Evolutionary conservation across 2,797 vertebrate species (phyloP).

Genomic region (Cyclopterus lumpus): DNA sequence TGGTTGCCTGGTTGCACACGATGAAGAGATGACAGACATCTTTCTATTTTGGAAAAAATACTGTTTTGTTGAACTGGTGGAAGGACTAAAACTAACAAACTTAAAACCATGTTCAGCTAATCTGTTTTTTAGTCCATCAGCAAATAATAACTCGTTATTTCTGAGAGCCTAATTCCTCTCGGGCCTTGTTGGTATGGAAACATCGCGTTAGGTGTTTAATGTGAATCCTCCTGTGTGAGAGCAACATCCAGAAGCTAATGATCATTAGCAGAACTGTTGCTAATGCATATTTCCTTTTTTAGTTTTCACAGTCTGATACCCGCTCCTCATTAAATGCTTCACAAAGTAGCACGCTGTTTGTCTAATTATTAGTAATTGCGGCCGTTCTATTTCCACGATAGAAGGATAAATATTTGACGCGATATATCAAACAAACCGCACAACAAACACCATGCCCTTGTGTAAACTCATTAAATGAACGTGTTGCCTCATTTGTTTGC

Average conservation of each 20-base stretch:
- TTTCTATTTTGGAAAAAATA: background rate
- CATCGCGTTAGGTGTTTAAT: background rate
- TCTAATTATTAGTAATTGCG: constrained; percentile 31
- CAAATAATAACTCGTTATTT: background rate
- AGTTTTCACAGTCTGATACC: constrained; percentile 11
- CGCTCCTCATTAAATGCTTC: constrained; percentile 35
- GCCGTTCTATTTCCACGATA: background rate
- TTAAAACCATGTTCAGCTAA: background rate
- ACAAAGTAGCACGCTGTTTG: constrained; percentile 3
- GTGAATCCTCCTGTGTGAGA: background rate
- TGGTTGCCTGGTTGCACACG: constrained; percentile 17
- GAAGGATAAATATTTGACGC: constrained; percentile 27
- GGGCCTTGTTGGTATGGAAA: background rate
- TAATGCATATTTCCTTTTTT: constrained; percentile 20
- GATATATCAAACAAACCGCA: constrained; percentile 20
- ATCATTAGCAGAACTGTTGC: constrained; percentile 18
- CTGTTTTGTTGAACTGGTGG: background rate
- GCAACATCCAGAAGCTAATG: constrained; percentile 29
- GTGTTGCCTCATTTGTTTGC: background rate
- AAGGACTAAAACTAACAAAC: background rate
- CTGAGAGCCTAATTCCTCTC: background rate
- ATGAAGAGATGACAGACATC: constrained; percentile 6
- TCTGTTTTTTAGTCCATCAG: background rate
- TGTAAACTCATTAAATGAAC: background rate
- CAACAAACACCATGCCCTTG: constrained; percentile 14